Evolutionary conservation across 2,113 vertebrate genomes (phyloP).

Genomic region (Perca schrenkii): DNA sequence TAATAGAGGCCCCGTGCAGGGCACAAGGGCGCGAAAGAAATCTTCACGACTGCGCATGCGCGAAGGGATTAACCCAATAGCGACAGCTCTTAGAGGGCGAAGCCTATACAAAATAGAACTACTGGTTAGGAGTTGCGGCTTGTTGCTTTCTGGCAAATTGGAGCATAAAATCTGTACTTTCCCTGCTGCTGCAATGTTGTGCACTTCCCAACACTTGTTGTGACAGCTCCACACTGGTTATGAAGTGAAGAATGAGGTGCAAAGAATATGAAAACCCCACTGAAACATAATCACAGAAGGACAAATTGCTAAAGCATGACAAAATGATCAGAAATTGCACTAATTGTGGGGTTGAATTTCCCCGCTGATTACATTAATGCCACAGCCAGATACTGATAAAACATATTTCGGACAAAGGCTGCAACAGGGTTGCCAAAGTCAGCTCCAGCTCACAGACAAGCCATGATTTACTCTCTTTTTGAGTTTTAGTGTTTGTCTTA

Average conservation of each 20-base stretch:
- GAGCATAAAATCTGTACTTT: constrained; percentile 43
- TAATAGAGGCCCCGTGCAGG: too few relatives aligned
- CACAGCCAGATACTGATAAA: constrained; percentile 8
- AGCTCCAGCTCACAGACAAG: background rate
- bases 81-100: too few relatives aligned
- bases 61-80: too few relatives aligned
- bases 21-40: too few relatives aligned
- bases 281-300: constrained; percentile 47
- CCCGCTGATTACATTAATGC: constrained; percentile 37
- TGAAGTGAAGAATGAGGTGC: constrained; percentile 56
- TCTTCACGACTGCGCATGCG: too few relatives aligned
- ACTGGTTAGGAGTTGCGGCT: constrained; percentile 35
- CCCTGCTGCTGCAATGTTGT: constrained; percentile 9
- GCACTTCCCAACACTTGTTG: constrained; percentile 43
- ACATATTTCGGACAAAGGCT: constrained; percentile 24
- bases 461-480: too few relatives aligned
- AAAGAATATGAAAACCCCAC: constrained; percentile 36
- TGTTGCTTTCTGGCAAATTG: constrained; percentile 48
- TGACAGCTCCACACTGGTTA: constrained; percentile 44
- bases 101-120: background rate
- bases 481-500: background rate
- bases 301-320: constrained; percentile 12
- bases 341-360: constrained; percentile 42
- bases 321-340: constrained; percentile 35
- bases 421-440: constrained; percentile 12